These are phyloP conservation scores for Sebastes variabilis DNA, from an alignment of 2,797 vertebrate species.

Conservation along the genomic window DNA sequence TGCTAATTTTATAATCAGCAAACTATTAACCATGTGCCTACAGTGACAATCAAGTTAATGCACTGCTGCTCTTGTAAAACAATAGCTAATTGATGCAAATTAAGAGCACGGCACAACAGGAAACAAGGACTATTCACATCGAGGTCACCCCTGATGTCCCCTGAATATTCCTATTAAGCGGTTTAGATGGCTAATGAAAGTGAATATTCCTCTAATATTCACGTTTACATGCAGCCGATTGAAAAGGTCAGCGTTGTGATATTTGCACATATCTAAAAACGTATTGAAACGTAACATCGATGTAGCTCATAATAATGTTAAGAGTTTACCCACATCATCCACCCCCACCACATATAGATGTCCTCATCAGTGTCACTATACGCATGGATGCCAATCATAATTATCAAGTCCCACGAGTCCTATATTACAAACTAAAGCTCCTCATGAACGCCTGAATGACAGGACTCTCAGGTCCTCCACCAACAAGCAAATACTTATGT, in stretches of 20 bases:
- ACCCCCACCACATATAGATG: background rate
- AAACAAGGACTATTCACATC: background rate
- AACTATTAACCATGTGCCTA: constrained; percentile 40
- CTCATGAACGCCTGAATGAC: background rate
- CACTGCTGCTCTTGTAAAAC: background rate
- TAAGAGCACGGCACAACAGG: background rate
- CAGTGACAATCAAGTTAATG: constrained; percentile 5
- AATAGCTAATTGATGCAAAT: background rate
- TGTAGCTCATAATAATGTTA: background rate
- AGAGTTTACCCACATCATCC: background rate
- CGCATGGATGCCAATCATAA: background rate
- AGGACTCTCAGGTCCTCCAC: too few relatives aligned
- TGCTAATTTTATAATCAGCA: constrained; percentile 9
- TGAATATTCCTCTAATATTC: too few relatives aligned
- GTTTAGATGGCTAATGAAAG: too few relatives aligned
- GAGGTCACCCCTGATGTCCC: background rate
- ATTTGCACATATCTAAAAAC: too few relatives aligned
- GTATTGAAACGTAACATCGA: background rate
- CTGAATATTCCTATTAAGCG: too few relatives aligned
- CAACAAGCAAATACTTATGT: background rate
- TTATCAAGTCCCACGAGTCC: background rate
- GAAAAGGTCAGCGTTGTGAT: too few relatives aligned
- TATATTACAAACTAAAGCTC: background rate
- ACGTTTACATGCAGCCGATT: too few relatives aligned
- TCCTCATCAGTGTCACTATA: background rate